Base-by-base conservation (phyloP, 64 coral and sea anemone species). In the Stichodactyla mertensii region DNA sequence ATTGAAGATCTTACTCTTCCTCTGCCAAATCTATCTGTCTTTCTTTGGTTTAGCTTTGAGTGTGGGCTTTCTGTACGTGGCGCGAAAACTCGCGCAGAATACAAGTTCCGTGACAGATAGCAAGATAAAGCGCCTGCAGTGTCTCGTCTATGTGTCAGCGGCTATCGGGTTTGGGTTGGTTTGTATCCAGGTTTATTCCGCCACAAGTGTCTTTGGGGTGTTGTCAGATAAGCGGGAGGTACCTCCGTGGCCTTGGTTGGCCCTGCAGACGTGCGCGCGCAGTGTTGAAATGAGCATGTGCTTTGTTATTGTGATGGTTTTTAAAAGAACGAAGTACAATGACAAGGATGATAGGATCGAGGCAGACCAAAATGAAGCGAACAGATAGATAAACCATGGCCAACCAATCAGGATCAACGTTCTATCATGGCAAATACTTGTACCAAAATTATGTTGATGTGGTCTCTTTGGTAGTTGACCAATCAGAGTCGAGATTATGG, bases 1-100 rank as follows among this genome's bases (percentile, higher is more conserved):
- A 53, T 54, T 45, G 28, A 28, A 86, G 23, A 5, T 53, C 22
- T 18, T 93, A 31, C 18, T 89, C 11, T 59, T 93, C 6, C 78
- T 93, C 10, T 93, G 92, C 51, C 88, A 89, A 45, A 52, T 89
- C 1, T 93, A 93, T 62, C 84, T 89, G 52, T 67, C 88, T n/a
- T 0, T 77, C 0, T 81, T 93, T 86, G 92, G 92, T 15, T 16
- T 89, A 18, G 58, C 89, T 20, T 55, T 93, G 16, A 83, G 87
- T 52, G 6, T 64, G 20, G 92, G 92, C 10, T 93, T 82, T 52
- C 59, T 87, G 22, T 61, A 54, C 51, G 62, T 93, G 60, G 92
- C 82, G 19, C 79, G 54, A 61, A 80, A 89, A 66, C 54, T 93
- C 64, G 71, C 92, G 15, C 55, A 71, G 6, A 82, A 86, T 54